phyloP scores from a whole-genome alignment of 2,888 invertebrate species.

The Eupithecia vulgata region DNA sequence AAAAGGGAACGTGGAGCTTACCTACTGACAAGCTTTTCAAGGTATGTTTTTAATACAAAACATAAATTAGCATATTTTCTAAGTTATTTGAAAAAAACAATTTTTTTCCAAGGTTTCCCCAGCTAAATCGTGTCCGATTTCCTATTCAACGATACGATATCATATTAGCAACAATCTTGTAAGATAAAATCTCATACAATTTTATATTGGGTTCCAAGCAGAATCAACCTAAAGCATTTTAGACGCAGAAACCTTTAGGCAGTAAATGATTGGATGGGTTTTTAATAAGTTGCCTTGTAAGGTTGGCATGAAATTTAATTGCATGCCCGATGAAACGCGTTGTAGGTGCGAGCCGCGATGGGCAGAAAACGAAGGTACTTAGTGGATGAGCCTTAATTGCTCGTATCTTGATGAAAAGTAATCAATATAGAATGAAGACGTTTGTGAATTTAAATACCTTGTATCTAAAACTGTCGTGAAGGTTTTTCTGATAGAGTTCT shows the following conservation, averaged over 20 bases:
- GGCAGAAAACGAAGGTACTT: slow-evolving; percentile 34
- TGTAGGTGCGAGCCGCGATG: slow-evolving; percentile 42
- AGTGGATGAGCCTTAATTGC: slow-evolving; percentile 47
- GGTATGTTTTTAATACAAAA: neutral
- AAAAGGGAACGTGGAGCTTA: neutral
- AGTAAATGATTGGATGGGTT: slow-evolving; percentile 59
- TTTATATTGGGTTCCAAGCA: slow-evolving; percentile 45
- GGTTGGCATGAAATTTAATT: slow-evolving; percentile 56
- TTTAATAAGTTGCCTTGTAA: slow-evolving; percentile 62
- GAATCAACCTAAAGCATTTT: slow-evolving; percentile 44
- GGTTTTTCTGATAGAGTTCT: neutral
- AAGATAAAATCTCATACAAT: slow-evolving; percentile 22
- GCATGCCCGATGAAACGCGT: slow-evolving; percentile 51
- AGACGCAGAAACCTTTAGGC: slow-evolving; percentile 54
- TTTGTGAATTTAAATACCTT: neutral
- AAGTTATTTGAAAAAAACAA: neutral
- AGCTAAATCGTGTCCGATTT: neutral
- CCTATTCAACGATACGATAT: neutral
- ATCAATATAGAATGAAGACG: slow-evolving; percentile 33
- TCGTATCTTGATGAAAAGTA: slow-evolving; percentile 38
- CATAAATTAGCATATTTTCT: neutral
- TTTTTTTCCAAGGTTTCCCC: too few relatives aligned
- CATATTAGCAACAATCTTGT: slow-evolving; percentile 8
- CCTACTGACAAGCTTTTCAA: neutral
- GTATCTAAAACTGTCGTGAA: neutral